Base-by-base conservation (phyloP, 2,797 vertebrate genomes). In the Gephyroberyx darwinii region DNA sequence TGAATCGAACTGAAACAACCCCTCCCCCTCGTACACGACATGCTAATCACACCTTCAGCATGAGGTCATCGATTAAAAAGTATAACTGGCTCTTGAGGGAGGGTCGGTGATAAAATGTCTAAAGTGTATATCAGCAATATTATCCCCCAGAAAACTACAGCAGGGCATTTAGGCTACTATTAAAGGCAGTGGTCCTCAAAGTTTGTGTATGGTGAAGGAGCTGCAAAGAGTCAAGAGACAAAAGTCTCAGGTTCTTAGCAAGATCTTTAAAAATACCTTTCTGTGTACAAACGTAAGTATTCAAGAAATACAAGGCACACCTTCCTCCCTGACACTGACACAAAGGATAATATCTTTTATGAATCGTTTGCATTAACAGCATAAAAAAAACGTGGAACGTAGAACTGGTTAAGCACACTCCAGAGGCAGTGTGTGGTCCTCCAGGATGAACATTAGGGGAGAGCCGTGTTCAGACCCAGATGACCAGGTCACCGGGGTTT, bases 401-500 rank as follows among this genome's bases (percentile, higher is more conserved):
- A n/a, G n/a, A n/a, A 17, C n/a, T 45, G 41, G 30, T 63, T 48
- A 45, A 53, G 20, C 2, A 14, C n/a, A 5, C 7, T 58, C 6
- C 33, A 60, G 30, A 7, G 8, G 48, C 67, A 63, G 73, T 8
- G 30, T 59, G 57, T 76, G 22, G 59, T 66, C 70, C 43, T 75
- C 41, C 45, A 66, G 54, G 31, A 69, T 59, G 79, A 81, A 69
- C 78, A 62, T 74, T 71, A 82, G 82, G 74, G 79, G 68, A 76
- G 82, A 79, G 76, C n/a, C 71, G 74, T 59, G 71, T 59, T 71
- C 61, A 1, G 50, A 60, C 71, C 59, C 63, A 62, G 41, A 60
- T 64, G 75, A 86, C 74, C 83, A 65, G 78, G 80, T 82, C 80
- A 75, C 43, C 39, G 20, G 58, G 80, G 80, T 85, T 81, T 69